These are phyloP conservation scores for Discoglossus pictus DNA, from an alignment of 2,797 vertebrate genomes.

Conservation along the genomic window DNA sequence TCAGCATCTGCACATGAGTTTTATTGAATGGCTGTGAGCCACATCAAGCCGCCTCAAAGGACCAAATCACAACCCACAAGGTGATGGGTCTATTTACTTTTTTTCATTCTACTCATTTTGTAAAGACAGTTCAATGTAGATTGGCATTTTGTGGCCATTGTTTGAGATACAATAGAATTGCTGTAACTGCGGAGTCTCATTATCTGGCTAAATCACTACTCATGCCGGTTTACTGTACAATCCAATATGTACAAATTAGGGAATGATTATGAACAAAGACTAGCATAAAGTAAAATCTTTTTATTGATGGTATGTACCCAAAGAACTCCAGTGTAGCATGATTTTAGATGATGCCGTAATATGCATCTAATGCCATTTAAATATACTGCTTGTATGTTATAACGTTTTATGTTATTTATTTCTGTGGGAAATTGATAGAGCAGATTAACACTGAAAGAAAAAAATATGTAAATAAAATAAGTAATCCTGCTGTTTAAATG, in stretches of 20 bases:
- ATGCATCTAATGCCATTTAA: no score
- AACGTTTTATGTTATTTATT: no score
- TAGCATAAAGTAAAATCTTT: constrained; percentile 60
- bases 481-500: no score
- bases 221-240: constrained; percentile 2
- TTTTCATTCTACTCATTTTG: not conserved
- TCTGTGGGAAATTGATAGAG: no score
- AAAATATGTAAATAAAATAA: no score
- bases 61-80: not conserved
- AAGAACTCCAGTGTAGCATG: not conserved
- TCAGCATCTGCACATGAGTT: constrained; percentile 67
- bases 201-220: constrained; percentile 5
- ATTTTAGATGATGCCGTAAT: no score
- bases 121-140: constrained; percentile 23
- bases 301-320: constrained; percentile 55
- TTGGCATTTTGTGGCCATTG: constrained; percentile 20
- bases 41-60: constrained; percentile 16
- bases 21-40: constrained; percentile 59
- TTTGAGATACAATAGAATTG: not conserved
- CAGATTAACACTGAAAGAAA: no score
- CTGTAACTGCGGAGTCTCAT: constrained; percentile 1
- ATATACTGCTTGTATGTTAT: no score
- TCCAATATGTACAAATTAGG: constrained; percentile 44
- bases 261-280: constrained; percentile 58
- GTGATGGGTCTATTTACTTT: not conserved